Conservation (phyloP, 2,797 vertebrate genomes). For the Zenarchopterus dispar region DNA sequence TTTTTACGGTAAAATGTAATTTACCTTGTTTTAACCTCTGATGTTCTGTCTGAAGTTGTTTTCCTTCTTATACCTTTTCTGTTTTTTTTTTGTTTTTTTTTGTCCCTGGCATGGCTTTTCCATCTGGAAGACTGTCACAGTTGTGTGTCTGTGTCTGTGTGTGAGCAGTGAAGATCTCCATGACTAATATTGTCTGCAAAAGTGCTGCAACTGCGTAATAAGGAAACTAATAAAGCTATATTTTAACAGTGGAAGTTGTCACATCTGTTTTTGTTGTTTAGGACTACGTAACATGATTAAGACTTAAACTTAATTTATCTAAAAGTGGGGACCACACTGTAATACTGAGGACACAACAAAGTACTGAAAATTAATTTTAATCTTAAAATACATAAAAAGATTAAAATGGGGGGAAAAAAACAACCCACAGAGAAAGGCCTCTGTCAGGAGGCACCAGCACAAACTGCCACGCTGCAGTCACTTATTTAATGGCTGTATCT, state of each 20-base stretch:
- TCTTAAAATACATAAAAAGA: too few relatives aligned
- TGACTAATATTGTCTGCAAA: conserved; percentile 58
- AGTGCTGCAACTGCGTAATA: conserved; percentile 57
- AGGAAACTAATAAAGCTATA: conserved; percentile 80
- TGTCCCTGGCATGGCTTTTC: conserved; percentile 26
- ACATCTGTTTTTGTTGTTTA: conserved; percentile 24
- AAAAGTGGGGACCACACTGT: too few relatives aligned
- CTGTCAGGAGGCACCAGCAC: too few relatives aligned
- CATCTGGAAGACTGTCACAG: conserved; percentile 11
- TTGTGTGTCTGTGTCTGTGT: conserved; percentile 50
- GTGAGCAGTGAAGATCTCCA: conserved; percentile 17
- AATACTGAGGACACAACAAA: too few relatives aligned
- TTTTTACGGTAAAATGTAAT: conserved; percentile 14
- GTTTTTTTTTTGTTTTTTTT: neutral
- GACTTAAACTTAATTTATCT: neutral
- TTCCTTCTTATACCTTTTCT: conserved; percentile 24
- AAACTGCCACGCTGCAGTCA: too few relatives aligned
- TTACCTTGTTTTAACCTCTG: conserved; percentile 30
- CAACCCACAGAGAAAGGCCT: too few relatives aligned
- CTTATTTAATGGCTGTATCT: too few relatives aligned
- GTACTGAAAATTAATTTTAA: too few relatives aligned
- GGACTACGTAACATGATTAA: neutral
- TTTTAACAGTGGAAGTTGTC: conserved; percentile 74
- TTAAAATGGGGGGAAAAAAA: too few relatives aligned
- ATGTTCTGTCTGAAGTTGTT: conserved; percentile 38